A percentile compares a stretch with the other conserved stretches of the same genome.
Conservation (phyloP, 2,888 invertebrate species). For the Pheosia gnoma region DNA sequence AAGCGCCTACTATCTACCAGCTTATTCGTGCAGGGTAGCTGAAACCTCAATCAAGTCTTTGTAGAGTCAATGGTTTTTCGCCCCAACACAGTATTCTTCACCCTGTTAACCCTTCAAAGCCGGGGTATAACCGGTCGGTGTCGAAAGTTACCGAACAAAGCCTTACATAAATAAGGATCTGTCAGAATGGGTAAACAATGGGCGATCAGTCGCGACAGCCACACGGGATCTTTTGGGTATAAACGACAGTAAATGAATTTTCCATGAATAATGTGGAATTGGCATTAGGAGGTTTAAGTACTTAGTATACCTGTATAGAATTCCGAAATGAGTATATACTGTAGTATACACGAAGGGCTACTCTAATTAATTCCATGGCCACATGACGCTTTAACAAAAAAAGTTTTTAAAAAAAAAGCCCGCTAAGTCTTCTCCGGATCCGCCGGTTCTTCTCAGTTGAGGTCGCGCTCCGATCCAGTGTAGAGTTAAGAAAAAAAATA, state of each 20-base stretch:
- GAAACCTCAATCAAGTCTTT: too few relatives aligned
- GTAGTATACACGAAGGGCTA: too few relatives aligned
- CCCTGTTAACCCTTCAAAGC: slow-evolving; percentile 53
- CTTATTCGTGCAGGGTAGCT: too few relatives aligned
- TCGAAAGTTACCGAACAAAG: slow-evolving; percentile 51
- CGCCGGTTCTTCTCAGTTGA: too few relatives aligned
- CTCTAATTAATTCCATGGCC: too few relatives aligned
- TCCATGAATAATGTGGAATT: slow-evolving; percentile 45
- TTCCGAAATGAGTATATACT: too few relatives aligned
- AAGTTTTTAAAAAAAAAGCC: too few relatives aligned
- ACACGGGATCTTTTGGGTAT: slow-evolving; percentile 53
- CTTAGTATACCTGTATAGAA: background rate
- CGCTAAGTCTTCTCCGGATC: too few relatives aligned
- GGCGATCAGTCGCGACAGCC: slow-evolving; percentile 57
- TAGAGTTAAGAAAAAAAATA: too few relatives aligned
- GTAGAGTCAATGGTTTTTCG: background rate
- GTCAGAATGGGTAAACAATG: slow-evolving; percentile 78
- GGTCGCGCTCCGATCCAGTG: too few relatives aligned
- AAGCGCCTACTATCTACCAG: too few relatives aligned
- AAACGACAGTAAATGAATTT: slow-evolving; percentile 52
- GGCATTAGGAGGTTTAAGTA: background rate
- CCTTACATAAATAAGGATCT: slow-evolving; percentile 79
- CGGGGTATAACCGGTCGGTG: slow-evolving; percentile 57
- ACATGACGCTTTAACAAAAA: too few relatives aligned
- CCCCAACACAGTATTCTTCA: background rate